Base-by-base conservation (phyloP, 2,888 invertebrate genomes). In the Drosophila multiciliata region DNA sequence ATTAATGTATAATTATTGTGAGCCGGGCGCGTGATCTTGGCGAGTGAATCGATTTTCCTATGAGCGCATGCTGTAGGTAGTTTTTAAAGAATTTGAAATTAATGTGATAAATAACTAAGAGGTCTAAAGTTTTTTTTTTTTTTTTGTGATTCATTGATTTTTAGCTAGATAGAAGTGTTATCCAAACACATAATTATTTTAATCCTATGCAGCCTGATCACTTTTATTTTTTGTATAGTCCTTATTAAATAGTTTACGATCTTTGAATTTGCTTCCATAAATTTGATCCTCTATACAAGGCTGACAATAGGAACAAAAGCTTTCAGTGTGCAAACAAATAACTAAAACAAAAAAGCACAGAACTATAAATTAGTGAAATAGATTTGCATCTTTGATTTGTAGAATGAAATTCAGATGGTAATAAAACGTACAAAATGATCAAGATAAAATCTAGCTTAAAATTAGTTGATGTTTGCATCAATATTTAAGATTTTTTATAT, bases 1-100 rank as follows among this genome's bases (percentile, higher is more conserved):
- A 78, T 91, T 90, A 87, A 80, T 90, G 72, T 91, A 82, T 87
- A 90, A 90, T 90, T 90, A 91, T 90, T 85, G 68, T 63, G 75
- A 85, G 77, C 86, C 80, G 65, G 75, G 84, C 84, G 75, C 80
- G 67, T 73, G 83, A 74, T 64, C 80, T 77, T 57, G 49, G 49
- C 63, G 72, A 79, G 66, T 70, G 71, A 73, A 80, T 67, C 86
- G 0, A 78, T 83, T 61, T 86, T 50, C 7, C 35, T 17, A 52
- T 42, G 32, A 52, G 20, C 12, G n/a, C 32, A 33, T 23, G 66
- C 33, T 45, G 12, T 45, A 11, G 36, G 52, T 42, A 23, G 15
- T 32, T 40, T 20, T 32, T 12, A 17, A 42, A 32, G 38, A 33
- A 45, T 29, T 15, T 29, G 3, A 15, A 35, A 58, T 36, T 33